Conservation (phyloP, 2,888 invertebrate species). For the Molanna angustata region DNA sequence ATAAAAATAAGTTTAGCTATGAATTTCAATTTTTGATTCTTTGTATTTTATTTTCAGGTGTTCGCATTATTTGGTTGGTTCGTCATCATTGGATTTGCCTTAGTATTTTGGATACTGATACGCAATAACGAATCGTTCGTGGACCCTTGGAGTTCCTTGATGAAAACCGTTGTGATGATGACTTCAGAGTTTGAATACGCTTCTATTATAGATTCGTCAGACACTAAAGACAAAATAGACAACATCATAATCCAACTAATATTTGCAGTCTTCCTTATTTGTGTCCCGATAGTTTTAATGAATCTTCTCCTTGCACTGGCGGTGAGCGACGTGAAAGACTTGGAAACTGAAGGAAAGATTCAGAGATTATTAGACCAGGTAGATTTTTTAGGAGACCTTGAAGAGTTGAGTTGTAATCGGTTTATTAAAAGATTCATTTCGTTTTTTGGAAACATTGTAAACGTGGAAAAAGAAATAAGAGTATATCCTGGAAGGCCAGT, state of each 20-base stretch:
- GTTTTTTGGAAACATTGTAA: background rate
- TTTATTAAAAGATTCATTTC: background rate
- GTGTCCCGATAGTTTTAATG: constrained; percentile 59
- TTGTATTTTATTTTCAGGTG: constrained; percentile 44
- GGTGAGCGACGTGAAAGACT: constrained; percentile 57
- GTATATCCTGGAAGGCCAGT: constrained; percentile 25
- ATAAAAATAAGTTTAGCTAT: no score
- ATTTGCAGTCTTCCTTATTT: constrained; percentile 52
- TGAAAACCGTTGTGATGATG: constrained; percentile 61
- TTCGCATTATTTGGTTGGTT: constrained; percentile 44
- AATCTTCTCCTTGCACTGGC: constrained; percentile 60
- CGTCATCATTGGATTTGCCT: constrained; percentile 54
- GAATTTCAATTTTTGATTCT: no score
- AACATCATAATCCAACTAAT: constrained; percentile 50
- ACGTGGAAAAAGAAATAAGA: constrained; percentile 12
- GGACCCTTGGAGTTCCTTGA: constrained; percentile 52
- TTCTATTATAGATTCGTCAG: constrained; percentile 45
- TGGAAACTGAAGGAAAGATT: constrained; percentile 57
- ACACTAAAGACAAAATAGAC: constrained; percentile 44
- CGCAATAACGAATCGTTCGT: constrained; percentile 51
- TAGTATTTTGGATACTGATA: constrained; percentile 58
- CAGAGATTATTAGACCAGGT: constrained; percentile 56
- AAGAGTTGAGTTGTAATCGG: constrained; percentile 7
- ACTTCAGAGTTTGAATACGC: constrained; percentile 58
- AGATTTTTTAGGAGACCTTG: constrained; percentile 13